Conservation (phyloP, 64 coral and sea anemone genomes). For the Hydrozoanthus tunicans region DNA sequence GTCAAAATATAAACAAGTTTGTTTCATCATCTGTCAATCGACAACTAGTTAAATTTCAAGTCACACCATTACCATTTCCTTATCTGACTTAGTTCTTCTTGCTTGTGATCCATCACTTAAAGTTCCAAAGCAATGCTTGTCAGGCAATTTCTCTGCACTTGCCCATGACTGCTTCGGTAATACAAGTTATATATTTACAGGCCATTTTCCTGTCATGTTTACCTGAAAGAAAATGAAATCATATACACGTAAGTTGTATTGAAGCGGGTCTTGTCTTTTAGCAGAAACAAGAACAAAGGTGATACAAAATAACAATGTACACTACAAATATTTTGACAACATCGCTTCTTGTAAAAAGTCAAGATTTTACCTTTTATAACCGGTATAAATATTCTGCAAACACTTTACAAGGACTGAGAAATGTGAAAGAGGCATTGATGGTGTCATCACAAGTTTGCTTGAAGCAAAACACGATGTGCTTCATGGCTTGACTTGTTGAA, state of each 20-base stretch:
- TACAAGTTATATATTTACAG: neutral
- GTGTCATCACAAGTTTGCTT: slow-evolving; percentile 34
- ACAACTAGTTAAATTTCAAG: neutral
- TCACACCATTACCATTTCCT: slow-evolving; percentile 12
- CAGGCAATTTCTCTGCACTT: neutral
- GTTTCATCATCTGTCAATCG: too few species aligned
- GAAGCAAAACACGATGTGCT: slow-evolving; percentile 21
- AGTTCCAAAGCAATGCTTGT: neutral
- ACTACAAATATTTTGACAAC: neutral
- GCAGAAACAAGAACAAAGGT: neutral
- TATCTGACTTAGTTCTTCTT: slow-evolving; percentile 2
- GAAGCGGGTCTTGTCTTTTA: neutral
- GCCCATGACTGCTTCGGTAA: neutral
- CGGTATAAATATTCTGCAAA: slow-evolving; percentile 16
- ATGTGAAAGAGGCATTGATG: slow-evolving; percentile 28
- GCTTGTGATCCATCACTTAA: slow-evolving; percentile 1
- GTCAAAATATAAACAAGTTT: too few species aligned
- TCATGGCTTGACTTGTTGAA: slow-evolving; percentile 23
- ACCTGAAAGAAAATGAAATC: neutral
- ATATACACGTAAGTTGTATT: neutral
- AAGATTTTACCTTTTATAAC: slow-evolving; percentile 38
- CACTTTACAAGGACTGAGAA: slow-evolving; percentile 38
- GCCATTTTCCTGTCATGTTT: neutral
- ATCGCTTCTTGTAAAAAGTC: slow-evolving; percentile 4
- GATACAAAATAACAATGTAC: neutral